Evolutionary conservation across 1,140 invertebrate species (phyloP), one percentile per base, ranked within the genome.

Genomic region (Apolygus lucorum): DNA sequence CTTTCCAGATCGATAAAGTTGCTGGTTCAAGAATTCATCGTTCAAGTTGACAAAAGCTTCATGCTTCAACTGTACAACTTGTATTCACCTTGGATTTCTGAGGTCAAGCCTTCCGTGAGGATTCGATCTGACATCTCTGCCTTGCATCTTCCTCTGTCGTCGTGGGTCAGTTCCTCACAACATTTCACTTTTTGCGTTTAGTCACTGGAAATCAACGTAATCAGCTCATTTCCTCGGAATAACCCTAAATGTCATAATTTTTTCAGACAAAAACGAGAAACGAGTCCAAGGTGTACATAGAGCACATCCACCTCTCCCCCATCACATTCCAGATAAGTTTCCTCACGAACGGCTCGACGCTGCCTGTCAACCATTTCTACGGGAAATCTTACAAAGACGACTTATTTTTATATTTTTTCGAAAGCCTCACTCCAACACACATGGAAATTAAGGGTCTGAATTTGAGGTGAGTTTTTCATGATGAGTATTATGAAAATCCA

Each of bases 21-120:
- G 0, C 76, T 88, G 22, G 74, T 91, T 0, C 85, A 88, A 76
- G 88, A 91, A 75, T 88, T 90, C 72, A 85, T 83, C 74, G 76
- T 92, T 2, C 88, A 89, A 77, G 77, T 92, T 54, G 90, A 92
- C 76, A 87, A 88, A 77, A 84, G 87, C 67, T 90, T 90, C 76
- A 78, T 90, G 13, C 79, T 86, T 72, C 82, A 85, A 68, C 74
- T 87, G 1, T 83, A 84, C 73, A 84, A 88, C 76, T 80, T 87
- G 17, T 78, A 85, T 68, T 80, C 83, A 68, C 78, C 82, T 71
- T 82, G 85, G 77, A 79, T 83, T 54, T 73, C 81, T 52, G 79
- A 83, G 73, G 81, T 83, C 63, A 83, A 82, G 70, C 81, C 82
- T 0, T 80, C 81, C 21, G 78, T 82, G 4, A 78, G 82, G 68